Base-by-base conservation (phyloP, 2,797 vertebrate genomes). In the Cephalopachus bancanus region DNA sequence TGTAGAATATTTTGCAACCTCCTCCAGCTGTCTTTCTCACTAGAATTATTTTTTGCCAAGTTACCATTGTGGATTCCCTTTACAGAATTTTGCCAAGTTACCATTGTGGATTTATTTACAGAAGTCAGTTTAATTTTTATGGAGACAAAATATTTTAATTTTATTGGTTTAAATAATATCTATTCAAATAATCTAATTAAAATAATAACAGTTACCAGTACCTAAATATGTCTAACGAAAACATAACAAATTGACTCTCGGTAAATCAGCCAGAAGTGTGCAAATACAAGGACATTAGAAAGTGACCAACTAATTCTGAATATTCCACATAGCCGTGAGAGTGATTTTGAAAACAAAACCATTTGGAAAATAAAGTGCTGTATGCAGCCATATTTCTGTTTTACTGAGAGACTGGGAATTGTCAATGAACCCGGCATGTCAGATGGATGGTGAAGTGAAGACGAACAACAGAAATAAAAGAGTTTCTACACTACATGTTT, bases 91-190 rank as follows among this genome's bases (percentile, higher is more conserved):
- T 59, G 81, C 55, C 17, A 87, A 37, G 17, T 78, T 2, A 28
- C 12, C 30, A 53, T 80, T 75, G 88, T 22, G n/a, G 14, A 69
- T 30, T 83, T 9, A 33, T 62, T 78, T 57, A 49, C 1, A 65
- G 57, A 60, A 59, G 17, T 78, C 83, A 91, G 44, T 19, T 65
- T 95, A 91, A 51, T 20, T 65, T 95, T 83, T 30, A 65, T n/a
- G 81, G 26, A 67, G 33, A 28, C 24, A 95, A 53, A 11, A 75
- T 19, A 62, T 76, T 72, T 83, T 44, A 53, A 49, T 88, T 28
- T 55, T 0, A 69, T 4, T 64, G 19, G 65, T 12, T 80, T 74
- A 67, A 60, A 33, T 60, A 6, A 65, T 5, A 74, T 44, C 59
- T 49, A 62, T 17, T 69, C 76, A 33, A 81, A 55, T 69, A 71